Evolutionary conservation across 2,113 vertebrate species (phyloP).

Genomic region (Ifrita kowaldi): DNA sequence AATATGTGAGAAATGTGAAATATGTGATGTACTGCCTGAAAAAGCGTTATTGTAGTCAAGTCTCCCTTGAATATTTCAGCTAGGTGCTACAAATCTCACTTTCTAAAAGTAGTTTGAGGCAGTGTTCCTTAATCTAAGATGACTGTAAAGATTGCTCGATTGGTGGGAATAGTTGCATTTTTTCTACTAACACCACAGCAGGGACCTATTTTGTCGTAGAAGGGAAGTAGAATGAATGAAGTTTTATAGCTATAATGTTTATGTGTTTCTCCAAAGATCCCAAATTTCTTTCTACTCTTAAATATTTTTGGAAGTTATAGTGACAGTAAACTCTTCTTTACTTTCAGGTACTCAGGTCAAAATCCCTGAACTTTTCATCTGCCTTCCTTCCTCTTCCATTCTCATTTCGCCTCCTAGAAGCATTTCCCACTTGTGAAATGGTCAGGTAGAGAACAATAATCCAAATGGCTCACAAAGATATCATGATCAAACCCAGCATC

Average conservation of each 20-base stretch:
- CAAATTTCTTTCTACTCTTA: background rate
- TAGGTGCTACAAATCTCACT: background rate
- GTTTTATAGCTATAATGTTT: background rate
- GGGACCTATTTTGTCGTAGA: background rate
- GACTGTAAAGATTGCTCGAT: rapidly evolving
- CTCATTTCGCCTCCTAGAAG: background rate
- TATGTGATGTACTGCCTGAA: background rate
- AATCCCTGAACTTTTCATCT: background rate
- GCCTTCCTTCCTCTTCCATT: background rate
- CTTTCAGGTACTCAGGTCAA: background rate
- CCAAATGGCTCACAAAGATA: background rate
- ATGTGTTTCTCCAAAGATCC: background rate
- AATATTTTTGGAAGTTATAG: background rate
- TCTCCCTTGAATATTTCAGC: background rate
- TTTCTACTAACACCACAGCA: background rate
- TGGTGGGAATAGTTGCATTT: background rate
- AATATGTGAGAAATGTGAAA: background rate
- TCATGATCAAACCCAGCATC: background rate
- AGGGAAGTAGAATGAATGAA: background rate
- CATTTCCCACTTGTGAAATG: background rate
- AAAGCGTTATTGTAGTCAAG: background rate
- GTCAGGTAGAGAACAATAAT: background rate
- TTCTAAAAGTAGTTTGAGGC: background rate
- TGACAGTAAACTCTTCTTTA: background rate
- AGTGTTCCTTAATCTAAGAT: background rate